These are phyloP conservation scores for Adelosebastes latens DNA, from an alignment of 2,797 vertebrate species.

Conservation along the genomic window DNA sequence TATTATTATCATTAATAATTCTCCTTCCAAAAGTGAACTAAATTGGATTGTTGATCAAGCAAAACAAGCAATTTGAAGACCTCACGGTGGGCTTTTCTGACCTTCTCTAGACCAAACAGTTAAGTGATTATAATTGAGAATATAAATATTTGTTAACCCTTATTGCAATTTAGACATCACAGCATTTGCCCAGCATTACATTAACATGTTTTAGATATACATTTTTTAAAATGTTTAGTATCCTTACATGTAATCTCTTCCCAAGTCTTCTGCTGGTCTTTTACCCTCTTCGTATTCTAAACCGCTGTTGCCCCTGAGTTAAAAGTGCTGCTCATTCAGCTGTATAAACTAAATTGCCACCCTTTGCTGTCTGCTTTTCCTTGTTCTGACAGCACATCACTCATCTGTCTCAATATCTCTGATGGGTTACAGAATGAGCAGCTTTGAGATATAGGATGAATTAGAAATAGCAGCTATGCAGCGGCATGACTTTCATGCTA, in stretches of 20 bases:
- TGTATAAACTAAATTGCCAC: conserved; percentile 14
- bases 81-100: background rate
- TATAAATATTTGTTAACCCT: background rate
- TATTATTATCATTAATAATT: background rate
- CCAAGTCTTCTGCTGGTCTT: background rate
- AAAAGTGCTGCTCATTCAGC: background rate
- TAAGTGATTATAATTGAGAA: background rate
- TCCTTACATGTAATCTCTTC: background rate
- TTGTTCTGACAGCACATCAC: conserved; percentile 31
- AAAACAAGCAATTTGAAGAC: background rate
- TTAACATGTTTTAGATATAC: background rate
- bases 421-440: conserved; percentile 13
- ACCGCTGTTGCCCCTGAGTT: background rate
- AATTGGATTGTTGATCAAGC: background rate
- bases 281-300: background rate
- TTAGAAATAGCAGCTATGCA: conserved; percentile 3
- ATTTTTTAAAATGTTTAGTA: background rate
- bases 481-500: conserved; percentile 7
- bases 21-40: background rate
- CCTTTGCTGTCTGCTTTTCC: conserved; percentile 13
- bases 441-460: background rate
- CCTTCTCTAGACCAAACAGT: background rate
- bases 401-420: conserved; percentile 11
- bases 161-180: background rate
- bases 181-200: background rate